These are phyloP conservation scores for Sus cebifrons DNA, from an alignment of 2,797 vertebrate species.

Conservation along the genomic window DNA sequence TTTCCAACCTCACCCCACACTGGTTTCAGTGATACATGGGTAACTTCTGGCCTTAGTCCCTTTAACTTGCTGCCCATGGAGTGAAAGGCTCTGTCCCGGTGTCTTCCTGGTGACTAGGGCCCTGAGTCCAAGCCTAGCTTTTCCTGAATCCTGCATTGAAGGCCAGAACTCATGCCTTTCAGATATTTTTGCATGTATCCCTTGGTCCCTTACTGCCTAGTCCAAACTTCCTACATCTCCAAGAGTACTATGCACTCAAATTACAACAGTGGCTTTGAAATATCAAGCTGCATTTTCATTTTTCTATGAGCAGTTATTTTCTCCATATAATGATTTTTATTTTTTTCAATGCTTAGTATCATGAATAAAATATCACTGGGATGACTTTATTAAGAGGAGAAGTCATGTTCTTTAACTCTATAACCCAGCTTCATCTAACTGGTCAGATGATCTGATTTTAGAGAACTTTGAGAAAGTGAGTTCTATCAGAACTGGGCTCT, in stretches of 20 bases:
- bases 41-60: background rate
- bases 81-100: background rate
- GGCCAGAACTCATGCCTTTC: background rate
- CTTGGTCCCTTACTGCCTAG: too few species aligned
- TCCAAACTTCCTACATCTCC: background rate
- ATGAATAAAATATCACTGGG: background rate
- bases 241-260: background rate
- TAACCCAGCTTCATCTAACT: background rate
- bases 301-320: background rate
- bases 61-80: background rate
- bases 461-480: background rate
- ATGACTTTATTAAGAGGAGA: background rate
- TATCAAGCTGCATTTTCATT: background rate
- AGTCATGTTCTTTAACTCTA: background rate
- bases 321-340: background rate
- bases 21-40: rapidly evolving
- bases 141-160: background rate
- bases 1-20: background rate
- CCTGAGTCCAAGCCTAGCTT: background rate
- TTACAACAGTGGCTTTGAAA: background rate
- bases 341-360: background rate
- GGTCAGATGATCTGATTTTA: conserved; percentile 1
- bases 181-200: background rate
- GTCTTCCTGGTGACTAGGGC: background rate
- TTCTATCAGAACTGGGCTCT: background rate